Conservation (phyloP, 2,888 invertebrate genomes). For the Allygus modestus region DNA sequence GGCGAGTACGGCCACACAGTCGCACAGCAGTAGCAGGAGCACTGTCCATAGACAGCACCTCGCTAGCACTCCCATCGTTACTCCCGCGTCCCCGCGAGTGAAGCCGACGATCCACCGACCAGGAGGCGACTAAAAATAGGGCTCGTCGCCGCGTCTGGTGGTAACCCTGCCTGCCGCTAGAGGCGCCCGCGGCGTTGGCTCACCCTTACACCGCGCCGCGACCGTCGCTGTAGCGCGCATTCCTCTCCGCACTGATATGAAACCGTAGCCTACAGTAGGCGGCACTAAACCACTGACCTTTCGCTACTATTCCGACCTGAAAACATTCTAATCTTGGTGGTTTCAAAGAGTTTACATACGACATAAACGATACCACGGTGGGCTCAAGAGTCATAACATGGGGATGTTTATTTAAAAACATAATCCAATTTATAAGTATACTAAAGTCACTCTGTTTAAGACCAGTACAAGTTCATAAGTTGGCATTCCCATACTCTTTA, state of each 20-base stretch:
- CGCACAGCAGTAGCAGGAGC: conserved; percentile 47
- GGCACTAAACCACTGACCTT: conserved; percentile 30
- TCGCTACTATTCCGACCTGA: conserved; percentile 18
- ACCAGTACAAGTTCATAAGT: no score
- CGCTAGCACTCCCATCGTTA: conserved; percentile 57
- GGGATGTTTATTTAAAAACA: no score
- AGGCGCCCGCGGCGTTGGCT: conserved; percentile 25
- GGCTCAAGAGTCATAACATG: no score
- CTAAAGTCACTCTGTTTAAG: no score
- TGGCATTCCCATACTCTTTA: no score
- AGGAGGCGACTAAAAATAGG: conserved; percentile 61
- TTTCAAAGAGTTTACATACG: no score
- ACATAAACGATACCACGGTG: no score
- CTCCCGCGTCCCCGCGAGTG: conserved; percentile 61
- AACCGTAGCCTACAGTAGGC: conserved; percentile 34
- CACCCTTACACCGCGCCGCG: neutral
- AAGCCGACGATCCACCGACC: conserved; percentile 59
- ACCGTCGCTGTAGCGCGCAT: neutral
- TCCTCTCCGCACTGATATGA: neutral
- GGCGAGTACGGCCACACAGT: conserved; percentile 53
- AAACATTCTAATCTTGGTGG: neutral
- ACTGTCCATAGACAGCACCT: conserved; percentile 55
- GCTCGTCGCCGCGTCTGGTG: conserved; percentile 45
- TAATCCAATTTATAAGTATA: no score
- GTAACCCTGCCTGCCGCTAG: neutral